Evolutionary conservation across 1,140 invertebrate genomes (phyloP).

Genomic region (Samia ricini): DNA sequence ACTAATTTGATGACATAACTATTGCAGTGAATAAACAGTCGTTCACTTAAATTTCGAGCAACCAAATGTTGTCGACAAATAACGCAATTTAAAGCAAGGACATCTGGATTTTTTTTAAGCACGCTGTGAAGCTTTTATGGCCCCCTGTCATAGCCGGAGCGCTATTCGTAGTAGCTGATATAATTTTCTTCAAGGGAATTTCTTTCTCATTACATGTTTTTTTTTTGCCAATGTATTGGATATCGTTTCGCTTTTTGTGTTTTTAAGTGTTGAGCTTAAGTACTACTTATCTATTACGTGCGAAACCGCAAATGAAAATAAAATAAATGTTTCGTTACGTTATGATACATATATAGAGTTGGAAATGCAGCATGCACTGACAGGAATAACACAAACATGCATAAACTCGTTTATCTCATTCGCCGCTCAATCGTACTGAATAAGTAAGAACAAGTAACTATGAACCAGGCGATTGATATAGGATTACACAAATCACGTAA

Average conservation of each 20-base stretch:
- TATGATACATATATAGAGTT: conserved; percentile 35
- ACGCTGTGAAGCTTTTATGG: too few relatives aligned
- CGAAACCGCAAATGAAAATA: conserved; percentile 27
- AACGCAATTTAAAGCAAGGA: conserved; percentile 21
- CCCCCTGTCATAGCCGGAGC: not conserved
- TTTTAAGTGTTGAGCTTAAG: too few relatives aligned
- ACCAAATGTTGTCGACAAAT: conserved; percentile 30
- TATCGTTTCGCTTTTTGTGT: conserved; percentile 10
- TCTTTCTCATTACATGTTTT: conserved; percentile 4
- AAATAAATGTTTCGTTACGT: conserved; percentile 32
- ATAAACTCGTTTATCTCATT: conserved; percentile 18
- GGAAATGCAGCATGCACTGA: conserved; percentile 14
- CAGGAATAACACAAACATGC: conserved; percentile 18
- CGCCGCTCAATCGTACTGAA: too few relatives aligned
- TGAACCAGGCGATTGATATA: too few relatives aligned
- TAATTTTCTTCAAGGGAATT: too few relatives aligned
- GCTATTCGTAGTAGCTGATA: too few relatives aligned
- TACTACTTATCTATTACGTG: conserved; percentile 16
- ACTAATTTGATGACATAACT: not conserved
- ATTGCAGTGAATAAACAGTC: not conserved
- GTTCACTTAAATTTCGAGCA: conserved; percentile 2
- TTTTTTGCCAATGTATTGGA: conserved; percentile 18
- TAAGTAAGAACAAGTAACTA: too few relatives aligned
- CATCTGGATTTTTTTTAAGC: conserved; percentile 23
- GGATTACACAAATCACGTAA: too few relatives aligned